Conservation (phyloP, 2,888 invertebrate species). For the Bombyx huttoni region DNA sequence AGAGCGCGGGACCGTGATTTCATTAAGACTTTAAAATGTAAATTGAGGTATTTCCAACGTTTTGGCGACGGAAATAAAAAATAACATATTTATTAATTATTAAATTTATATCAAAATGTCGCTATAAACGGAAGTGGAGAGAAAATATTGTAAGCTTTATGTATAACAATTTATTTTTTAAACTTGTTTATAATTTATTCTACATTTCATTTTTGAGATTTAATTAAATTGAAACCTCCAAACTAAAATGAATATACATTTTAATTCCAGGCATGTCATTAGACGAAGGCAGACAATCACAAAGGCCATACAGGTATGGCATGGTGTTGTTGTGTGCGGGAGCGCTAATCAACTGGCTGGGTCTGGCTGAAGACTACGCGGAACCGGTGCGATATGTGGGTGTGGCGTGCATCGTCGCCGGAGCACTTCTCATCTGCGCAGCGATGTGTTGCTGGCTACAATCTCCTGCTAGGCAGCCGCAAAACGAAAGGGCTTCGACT, state of each 20-base stretch:
- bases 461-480: constrained; percentile 61
- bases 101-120: too few relatives aligned
- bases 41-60: too few relatives aligned
- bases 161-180: too few relatives aligned
- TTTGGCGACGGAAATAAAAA: too few relatives aligned
- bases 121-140: too few relatives aligned
- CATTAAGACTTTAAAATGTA: too few relatives aligned
- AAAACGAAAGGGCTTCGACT: constrained; percentile 50
- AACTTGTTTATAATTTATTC: too few relatives aligned
- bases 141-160: too few relatives aligned
- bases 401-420: constrained; percentile 81
- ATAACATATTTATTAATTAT: too few relatives aligned
- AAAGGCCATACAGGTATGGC: constrained; percentile 81
- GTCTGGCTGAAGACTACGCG: constrained; percentile 79
- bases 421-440: constrained; percentile 79
- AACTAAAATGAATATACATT: background rate
- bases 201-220: too few relatives aligned
- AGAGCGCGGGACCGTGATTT: too few relatives aligned
- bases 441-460: constrained; percentile 84
- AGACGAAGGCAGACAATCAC: constrained; percentile 77
- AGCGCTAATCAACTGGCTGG: constrained; percentile 82
- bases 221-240: background rate
- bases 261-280: constrained; percentile 75
- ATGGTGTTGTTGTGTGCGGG: constrained; percentile 81
- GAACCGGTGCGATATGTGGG: constrained; percentile 81